Percentiles rank a stretch among this genome's conserved stretches.
Conservation (phyloP, 2,797 vertebrate genomes). For the Arrhamphus sclerolepis region DNA sequence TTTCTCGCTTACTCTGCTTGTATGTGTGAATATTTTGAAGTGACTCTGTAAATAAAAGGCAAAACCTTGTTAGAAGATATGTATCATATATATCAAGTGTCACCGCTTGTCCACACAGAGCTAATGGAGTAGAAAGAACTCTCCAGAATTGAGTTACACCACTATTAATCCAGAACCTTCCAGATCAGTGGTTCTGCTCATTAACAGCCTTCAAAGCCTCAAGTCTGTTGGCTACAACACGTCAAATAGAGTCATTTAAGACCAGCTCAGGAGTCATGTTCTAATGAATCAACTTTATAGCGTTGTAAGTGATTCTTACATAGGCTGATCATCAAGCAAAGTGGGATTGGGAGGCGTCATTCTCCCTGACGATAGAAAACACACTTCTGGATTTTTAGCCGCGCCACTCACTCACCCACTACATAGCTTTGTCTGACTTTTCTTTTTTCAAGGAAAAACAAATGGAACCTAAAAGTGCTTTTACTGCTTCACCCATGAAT, state of each 20-base stretch:
- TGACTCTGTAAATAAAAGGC: constrained; percentile 32
- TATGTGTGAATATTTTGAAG: constrained; percentile 15
- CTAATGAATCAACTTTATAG: constrained; percentile 57
- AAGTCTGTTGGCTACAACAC: constrained; percentile 65
- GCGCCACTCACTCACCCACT: too few relatives aligned
- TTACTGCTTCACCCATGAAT: constrained; percentile 1
- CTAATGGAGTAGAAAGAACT: constrained; percentile 68
- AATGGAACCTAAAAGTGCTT: neutral
- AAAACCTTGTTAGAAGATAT: constrained; percentile 62
- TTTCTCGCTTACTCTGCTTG: constrained; percentile 3
- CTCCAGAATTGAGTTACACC: constrained; percentile 59
- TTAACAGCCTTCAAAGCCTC: constrained; percentile 68
- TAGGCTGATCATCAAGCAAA: constrained; percentile 27
- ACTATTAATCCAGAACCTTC: constrained; percentile 74
- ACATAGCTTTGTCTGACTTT: neutral
- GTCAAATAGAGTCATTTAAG: constrained; percentile 72
- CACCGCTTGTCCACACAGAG: constrained; percentile 50
- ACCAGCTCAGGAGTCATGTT: constrained; percentile 45
- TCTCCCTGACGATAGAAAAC: constrained; percentile 5
- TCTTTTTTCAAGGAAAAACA: neutral
- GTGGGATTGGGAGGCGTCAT: constrained; percentile 1
- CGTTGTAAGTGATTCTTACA: constrained; percentile 58
- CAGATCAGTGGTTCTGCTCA: constrained; percentile 70
- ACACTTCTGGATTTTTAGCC: constrained; percentile 3
- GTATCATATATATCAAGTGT: constrained; percentile 64